Evolutionary conservation across 2,113 vertebrate species (phyloP).

Genomic region (Platycercus adscitus): DNA sequence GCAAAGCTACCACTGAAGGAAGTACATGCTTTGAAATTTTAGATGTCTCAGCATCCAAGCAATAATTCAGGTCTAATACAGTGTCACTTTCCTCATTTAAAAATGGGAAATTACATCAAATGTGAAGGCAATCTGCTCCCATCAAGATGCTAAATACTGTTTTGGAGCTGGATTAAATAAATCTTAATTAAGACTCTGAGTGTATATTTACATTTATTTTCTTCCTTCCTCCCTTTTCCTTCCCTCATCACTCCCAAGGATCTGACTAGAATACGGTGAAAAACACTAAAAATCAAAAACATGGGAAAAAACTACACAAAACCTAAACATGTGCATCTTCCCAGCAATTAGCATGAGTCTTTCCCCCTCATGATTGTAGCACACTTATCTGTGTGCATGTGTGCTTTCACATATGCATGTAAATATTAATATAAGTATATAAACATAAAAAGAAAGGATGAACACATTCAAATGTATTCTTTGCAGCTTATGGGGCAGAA

Average conservation of each 20-base stretch:
- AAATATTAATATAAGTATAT: background rate
- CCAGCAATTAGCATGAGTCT: background rate
- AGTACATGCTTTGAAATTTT: background rate
- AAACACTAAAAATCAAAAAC: background rate
- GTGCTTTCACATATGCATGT: background rate
- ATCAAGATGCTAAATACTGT: constrained; percentile 57
- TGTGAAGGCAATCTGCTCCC: constrained; percentile 55
- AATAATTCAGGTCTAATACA: constrained; percentile 22
- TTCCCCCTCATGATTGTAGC: background rate
- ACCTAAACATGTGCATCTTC: background rate
- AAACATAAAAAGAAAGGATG: background rate
- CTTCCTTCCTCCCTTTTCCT: background rate
- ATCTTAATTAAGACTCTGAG: constrained; percentile 22
- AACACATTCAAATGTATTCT: background rate
- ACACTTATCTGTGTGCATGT: background rate
- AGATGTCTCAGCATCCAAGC: background rate
- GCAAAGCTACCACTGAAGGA: fast-evolving
- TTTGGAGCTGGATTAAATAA: constrained; percentile 52
- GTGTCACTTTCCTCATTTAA: constrained; percentile 23
- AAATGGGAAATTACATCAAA: constrained; percentile 38
- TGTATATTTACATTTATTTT: constrained; percentile 39
- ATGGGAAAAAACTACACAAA: background rate
- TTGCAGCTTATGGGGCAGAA: background rate
- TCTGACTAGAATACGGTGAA: background rate
- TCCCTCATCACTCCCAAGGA: background rate